A percentile compares a stretch with the other conserved stretches of the same genome.
Conservation (phyloP, 2,888 invertebrate genomes). For the Ferrisia virgata region DNA sequence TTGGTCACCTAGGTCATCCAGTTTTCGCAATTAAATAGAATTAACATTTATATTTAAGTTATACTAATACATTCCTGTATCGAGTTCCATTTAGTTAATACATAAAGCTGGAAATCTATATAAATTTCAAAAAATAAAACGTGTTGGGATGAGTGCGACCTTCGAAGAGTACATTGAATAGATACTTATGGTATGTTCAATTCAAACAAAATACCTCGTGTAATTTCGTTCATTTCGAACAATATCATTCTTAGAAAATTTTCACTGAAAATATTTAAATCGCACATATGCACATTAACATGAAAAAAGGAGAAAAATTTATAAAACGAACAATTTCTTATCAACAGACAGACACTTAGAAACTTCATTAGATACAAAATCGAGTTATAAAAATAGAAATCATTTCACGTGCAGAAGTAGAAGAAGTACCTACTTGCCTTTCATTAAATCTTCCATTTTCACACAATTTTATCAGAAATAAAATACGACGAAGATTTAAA, state of each 20-base stretch:
- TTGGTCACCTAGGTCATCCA: neutral
- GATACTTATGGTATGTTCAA: neutral
- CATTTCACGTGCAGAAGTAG: too few species aligned
- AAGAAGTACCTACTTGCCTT: too few species aligned
- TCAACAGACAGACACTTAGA: too few species aligned
- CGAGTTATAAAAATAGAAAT: too few species aligned
- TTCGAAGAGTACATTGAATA: neutral
- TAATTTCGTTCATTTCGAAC: neutral
- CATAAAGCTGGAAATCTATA: neutral
- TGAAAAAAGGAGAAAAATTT: too few species aligned
- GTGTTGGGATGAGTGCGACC: neutral
- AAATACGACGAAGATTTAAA: too few species aligned
- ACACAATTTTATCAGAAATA: too few species aligned
- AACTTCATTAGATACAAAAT: too few species aligned
- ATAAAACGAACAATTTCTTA: too few species aligned
- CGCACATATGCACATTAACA: too few species aligned
- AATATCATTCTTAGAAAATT: neutral
- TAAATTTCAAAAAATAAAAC: neutral
- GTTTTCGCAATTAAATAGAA: neutral
- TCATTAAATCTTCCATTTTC: too few species aligned
- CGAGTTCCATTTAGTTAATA: neutral
- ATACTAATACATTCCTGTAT: neutral
- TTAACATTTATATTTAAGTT: neutral
- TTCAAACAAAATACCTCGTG: neutral
- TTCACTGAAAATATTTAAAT: neutral